These are phyloP conservation scores for Liopterus haemorrhoidalis DNA, from an alignment of 2,888 invertebrate species.

Conservation along the genomic window DNA sequence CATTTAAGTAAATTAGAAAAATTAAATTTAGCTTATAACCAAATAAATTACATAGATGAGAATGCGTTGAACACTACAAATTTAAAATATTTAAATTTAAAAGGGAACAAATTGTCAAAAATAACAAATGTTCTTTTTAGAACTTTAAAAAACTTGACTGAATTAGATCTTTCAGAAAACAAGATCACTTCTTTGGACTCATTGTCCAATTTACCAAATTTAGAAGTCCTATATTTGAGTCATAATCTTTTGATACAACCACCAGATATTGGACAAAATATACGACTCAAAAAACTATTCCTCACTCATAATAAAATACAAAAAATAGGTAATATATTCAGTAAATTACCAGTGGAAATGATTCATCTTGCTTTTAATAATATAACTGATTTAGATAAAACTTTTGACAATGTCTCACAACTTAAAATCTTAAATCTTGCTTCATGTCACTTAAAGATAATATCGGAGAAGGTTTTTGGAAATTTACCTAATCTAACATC, in stretches of 20 bases:
- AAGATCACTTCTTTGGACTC: conserved; percentile 18
- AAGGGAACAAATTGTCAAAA: conserved; percentile 23
- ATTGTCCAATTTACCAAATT: conserved; percentile 8
- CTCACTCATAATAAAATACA: conserved; percentile 24
- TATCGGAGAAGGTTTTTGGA: conserved; percentile 9
- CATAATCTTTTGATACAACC: conserved; percentile 17
- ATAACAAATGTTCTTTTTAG: conserved; percentile 22
- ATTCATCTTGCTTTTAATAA: conserved; percentile 24
- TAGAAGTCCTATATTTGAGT: conserved; percentile 20
- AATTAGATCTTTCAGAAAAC: conserved; percentile 21
- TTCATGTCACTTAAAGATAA: conserved; percentile 13
- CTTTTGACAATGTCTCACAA: conserved; percentile 18
- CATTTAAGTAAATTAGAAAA: conserved; percentile 8
- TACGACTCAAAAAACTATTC: conserved; percentile 17
- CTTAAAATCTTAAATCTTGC: conserved; percentile 18
- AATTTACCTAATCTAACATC: conserved; percentile 14
- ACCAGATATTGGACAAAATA: conserved; percentile 12
- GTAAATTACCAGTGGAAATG: conserved; percentile 20
- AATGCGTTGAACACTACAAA: conserved; percentile 17
- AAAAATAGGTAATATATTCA: conserved; percentile 17
- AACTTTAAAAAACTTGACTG: conserved; percentile 17
- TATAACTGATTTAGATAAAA: conserved; percentile 7
- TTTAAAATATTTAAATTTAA: conserved; percentile 23
- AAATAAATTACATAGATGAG: conserved; percentile 22
- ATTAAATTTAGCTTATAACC: conserved; percentile 20